phyloP scores from a whole-genome alignment of 1,140 invertebrate genomes.

The Drosophila saltans region DNA sequence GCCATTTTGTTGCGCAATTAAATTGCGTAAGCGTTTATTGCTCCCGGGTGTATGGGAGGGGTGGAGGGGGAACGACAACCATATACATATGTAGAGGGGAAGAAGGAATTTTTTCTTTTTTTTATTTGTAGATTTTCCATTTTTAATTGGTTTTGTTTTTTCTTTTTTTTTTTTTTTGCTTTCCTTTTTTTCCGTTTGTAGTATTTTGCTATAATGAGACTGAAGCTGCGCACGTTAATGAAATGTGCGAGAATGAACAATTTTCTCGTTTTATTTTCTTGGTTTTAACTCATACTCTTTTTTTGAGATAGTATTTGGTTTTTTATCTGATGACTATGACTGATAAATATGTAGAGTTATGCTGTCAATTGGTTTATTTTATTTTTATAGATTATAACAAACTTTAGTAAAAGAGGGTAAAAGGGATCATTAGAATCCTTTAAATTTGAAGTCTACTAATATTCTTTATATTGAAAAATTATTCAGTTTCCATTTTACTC shows the following conservation, averaged over 20 bases:
- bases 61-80: not conserved
- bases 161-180: conserved; percentile 35
- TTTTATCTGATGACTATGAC: too few relatives aligned
- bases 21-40: conserved; percentile 79
- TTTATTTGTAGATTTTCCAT: conserved; percentile 44
- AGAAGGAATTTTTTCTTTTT: not conserved
- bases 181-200: conserved; percentile 61
- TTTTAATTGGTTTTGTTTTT: conserved; percentile 67
- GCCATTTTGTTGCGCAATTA: conserved; percentile 77
- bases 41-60: conserved; percentile 57
- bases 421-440: too few relatives aligned
- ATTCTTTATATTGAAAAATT: too few relatives aligned
- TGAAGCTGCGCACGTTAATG: conserved; percentile 68
- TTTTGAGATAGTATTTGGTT: too few relatives aligned
- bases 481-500: too few relatives aligned
- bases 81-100: not conserved
- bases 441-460: too few relatives aligned
- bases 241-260: conserved; percentile 23
- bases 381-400: too few relatives aligned
- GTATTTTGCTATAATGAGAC: conserved; percentile 52
- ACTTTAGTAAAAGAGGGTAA: too few relatives aligned
- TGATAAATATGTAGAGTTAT: too few relatives aligned
- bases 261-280: conserved; percentile 25
- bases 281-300: conserved; percentile 16
- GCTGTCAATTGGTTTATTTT: too few relatives aligned